A percentile compares a stretch with the other conserved stretches of the same genome.
Conservation (phyloP, 2,797 vertebrate species). For the Gobio occitaniae region DNA sequence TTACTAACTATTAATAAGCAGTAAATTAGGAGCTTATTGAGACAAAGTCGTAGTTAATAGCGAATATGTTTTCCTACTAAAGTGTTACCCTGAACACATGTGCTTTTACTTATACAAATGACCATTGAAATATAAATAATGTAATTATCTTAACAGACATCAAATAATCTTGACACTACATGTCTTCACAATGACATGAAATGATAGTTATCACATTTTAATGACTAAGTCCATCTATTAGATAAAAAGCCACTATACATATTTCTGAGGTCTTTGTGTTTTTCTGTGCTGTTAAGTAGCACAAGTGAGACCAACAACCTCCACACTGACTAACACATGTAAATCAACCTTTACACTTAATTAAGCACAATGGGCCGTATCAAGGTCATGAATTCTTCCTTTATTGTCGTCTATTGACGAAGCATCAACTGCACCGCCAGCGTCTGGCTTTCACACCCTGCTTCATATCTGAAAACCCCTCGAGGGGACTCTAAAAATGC, state of each 20-base stretch:
- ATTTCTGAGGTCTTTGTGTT: constrained; percentile 20
- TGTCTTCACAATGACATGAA: not conserved
- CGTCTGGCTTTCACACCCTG: constrained; percentile 75
- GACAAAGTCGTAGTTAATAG: too few species aligned
- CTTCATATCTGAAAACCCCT: constrained; percentile 80
- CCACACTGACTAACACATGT: constrained; percentile 72
- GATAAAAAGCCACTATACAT: not conserved
- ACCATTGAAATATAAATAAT: not conserved
- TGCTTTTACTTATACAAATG: not conserved
- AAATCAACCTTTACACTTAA: constrained; percentile 84
- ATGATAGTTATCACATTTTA: not conserved
- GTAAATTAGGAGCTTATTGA: too few species aligned
- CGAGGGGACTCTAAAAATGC: constrained; percentile 70
- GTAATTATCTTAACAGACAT: not conserved
- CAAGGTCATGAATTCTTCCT: constrained; percentile 79
- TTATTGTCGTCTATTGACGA: constrained; percentile 82
- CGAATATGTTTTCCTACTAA: too few species aligned
- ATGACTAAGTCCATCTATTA: constrained; percentile 1
- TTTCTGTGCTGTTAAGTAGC: constrained; percentile 47
- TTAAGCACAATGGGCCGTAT: constrained; percentile 78
- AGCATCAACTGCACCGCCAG: constrained; percentile 78
- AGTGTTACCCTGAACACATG: not conserved
- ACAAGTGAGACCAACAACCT: constrained; percentile 64
- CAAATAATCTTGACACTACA: not conserved
- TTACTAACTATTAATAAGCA: too few species aligned